A percentile compares a stretch with the other conserved stretches of the same genome.
phyloP scores from a whole-genome alignment of 2,888 invertebrate genomes.

The Ectemnius continuus region DNA sequence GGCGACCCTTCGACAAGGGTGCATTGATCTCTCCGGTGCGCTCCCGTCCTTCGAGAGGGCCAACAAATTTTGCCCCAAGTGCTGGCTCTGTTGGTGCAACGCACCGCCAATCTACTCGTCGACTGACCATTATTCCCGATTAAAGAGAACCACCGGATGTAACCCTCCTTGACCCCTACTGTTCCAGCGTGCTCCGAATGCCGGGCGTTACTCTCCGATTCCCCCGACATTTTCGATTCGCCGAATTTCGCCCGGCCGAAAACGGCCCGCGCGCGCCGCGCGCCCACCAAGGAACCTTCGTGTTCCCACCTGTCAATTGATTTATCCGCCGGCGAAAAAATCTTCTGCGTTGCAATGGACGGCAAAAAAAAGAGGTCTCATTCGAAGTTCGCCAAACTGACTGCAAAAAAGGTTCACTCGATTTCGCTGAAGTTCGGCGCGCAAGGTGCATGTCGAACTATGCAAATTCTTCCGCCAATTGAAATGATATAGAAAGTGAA shows the following conservation, averaged over 20 bases:
- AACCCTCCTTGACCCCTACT: not conserved
- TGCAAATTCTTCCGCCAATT: not conserved
- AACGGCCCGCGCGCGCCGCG: too few relatives aligned
- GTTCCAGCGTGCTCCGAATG: not conserved
- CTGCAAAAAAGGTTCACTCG: too few relatives aligned
- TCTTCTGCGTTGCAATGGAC: not conserved
- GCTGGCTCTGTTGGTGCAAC: constrained; percentile 31
- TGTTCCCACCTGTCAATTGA: too few relatives aligned
- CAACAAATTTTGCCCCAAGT: constrained; percentile 46
- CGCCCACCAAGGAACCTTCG: too few relatives aligned
- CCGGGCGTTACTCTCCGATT: not conserved
- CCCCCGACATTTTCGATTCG: not conserved
- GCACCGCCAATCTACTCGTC: constrained; percentile 11
- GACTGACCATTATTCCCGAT: constrained; percentile 15
- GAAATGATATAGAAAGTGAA: constrained; percentile 5
- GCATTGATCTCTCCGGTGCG: constrained; percentile 49
- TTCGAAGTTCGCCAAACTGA: too few relatives aligned
- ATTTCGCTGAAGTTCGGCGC: too few relatives aligned
- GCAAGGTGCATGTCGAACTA: too few relatives aligned
- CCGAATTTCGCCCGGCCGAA: too few relatives aligned
- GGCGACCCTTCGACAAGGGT: constrained; percentile 50
- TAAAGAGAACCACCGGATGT: constrained; percentile 10
- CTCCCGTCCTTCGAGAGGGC: constrained; percentile 39
- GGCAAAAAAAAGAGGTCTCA: too few relatives aligned
- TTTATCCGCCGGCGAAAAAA: not conserved